These are phyloP conservation scores for Mactromeris polynyma DNA, from an alignment of 2,888 invertebrate species.

Conservation along the genomic window DNA sequence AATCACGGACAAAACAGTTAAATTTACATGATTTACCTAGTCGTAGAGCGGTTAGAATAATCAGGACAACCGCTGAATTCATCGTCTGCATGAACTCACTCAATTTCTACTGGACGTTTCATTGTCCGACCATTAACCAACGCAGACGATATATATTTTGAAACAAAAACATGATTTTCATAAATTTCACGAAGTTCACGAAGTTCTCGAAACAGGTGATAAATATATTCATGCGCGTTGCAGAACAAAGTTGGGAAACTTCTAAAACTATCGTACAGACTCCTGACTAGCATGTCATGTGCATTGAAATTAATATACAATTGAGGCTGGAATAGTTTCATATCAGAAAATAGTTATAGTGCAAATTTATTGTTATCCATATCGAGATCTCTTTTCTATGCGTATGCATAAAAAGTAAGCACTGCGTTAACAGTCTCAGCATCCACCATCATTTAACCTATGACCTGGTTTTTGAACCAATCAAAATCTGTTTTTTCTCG, in stretches of 20 bases:
- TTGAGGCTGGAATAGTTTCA: background rate
- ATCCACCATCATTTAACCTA: constrained; percentile 32
- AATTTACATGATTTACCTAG: background rate
- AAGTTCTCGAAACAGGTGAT: background rate
- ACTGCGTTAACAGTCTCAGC: constrained; percentile 5
- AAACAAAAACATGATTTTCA: background rate
- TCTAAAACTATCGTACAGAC: background rate
- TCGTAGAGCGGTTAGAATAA: background rate
- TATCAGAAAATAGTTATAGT: background rate
- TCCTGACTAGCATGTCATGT: background rate
- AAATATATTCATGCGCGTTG: background rate
- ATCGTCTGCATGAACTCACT: background rate
- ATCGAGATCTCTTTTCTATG: background rate
- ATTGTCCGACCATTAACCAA: background rate
- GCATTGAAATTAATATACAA: background rate
- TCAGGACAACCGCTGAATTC: background rate
- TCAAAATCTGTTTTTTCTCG: background rate
- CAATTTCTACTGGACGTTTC: background rate
- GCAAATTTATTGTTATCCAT: background rate
- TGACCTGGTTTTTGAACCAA: constrained; percentile 8
- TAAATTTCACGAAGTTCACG: background rate
- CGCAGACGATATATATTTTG: background rate
- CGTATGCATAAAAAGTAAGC: background rate
- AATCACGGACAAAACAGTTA: background rate
- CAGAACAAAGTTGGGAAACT: background rate